Percentiles rank a stretch among this genome's conserved stretches.
phyloP scores from a whole-genome alignment of 2,797 vertebrate genomes.

The Lateolabrax maculatus region DNA sequence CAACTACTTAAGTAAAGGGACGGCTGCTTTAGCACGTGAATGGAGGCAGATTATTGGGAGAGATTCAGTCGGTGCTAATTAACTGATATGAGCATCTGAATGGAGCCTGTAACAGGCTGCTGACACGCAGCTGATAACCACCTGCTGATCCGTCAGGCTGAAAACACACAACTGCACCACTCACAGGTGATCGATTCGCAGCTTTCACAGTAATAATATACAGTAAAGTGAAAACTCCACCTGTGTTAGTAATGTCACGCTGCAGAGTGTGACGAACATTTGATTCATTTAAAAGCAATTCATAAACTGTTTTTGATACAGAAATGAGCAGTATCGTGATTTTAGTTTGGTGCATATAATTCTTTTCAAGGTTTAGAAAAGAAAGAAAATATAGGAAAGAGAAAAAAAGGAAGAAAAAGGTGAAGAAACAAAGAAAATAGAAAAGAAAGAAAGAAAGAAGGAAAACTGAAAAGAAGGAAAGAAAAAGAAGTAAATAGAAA shows the following conservation, averaged over 20 bases:
- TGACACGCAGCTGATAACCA: slow-evolving; percentile 83
- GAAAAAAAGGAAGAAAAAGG: neutral
- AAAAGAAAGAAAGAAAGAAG: neutral
- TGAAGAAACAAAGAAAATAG: neutral
- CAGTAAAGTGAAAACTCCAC: too few species aligned
- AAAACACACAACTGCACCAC: neutral
- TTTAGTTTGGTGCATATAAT: rapidly evolving
- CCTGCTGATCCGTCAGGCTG: slow-evolving; percentile 70
- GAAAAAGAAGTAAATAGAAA: neutral
- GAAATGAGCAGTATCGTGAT: neutral
- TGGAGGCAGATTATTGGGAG: slow-evolving; percentile 83
- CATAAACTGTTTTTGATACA: too few species aligned
- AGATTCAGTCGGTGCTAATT: slow-evolving; percentile 84
- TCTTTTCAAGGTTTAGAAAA: neutral
- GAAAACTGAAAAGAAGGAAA: neutral
- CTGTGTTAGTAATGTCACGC: too few species aligned
- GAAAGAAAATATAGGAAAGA: neutral
- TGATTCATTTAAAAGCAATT: neutral
- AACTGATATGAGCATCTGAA: slow-evolving; percentile 90
- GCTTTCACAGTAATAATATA: too few species aligned
- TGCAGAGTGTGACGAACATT: too few species aligned
- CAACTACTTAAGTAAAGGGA: slow-evolving; percentile 86
- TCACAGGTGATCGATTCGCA: neutral
- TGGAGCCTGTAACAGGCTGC: slow-evolving; percentile 88
- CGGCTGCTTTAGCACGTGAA: slow-evolving; percentile 90